Percentiles rank a stretch among this genome's conserved stretches.
These are phyloP conservation scores for Dreissena polymorpha DNA, from an alignment of 1,140 invertebrate genomes.

Conservation along the genomic window DNA sequence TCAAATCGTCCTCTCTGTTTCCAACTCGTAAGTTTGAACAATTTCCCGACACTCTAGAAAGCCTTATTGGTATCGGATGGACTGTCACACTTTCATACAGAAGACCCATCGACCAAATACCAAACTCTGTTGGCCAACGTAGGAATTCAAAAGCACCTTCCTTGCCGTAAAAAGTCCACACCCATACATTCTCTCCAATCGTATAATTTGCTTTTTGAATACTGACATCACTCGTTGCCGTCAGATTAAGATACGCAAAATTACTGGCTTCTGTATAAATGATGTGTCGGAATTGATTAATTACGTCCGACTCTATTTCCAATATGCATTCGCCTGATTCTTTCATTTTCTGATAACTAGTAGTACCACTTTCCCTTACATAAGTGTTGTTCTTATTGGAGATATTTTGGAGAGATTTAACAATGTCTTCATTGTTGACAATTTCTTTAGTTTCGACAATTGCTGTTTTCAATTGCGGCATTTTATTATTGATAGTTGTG, in stretches of 20 bases:
- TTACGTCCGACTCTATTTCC: background rate
- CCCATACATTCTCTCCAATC: slow-evolving; percentile 27
- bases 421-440: too few relatives aligned
- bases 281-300: background rate
- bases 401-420: too few relatives aligned
- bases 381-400: too few relatives aligned
- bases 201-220: background rate
- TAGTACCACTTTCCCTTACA: too few relatives aligned
- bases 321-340: background rate
- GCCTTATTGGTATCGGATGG: background rate
- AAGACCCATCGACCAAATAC: slow-evolving; percentile 49
- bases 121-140: slow-evolving; percentile 42
- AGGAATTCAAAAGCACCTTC: slow-evolving; percentile 22
- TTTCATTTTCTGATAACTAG: too few relatives aligned
- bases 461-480: too few relatives aligned
- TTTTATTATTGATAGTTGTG: too few relatives aligned
- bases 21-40: slow-evolving; percentile 45
- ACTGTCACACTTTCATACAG: background rate
- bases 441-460: too few relatives aligned
- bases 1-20: slow-evolving; percentile 5
- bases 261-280: background rate
- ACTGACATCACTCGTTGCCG: background rate
- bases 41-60: slow-evolving; percentile 8
- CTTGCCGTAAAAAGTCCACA: slow-evolving; percentile 46
- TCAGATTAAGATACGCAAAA: slow-evolving; percentile 22